Evolutionary conservation across 2,113 vertebrate genomes (phyloP), one percentile per base, ranked within the genome.

Genomic region (Saimiri boliviensis): DNA sequence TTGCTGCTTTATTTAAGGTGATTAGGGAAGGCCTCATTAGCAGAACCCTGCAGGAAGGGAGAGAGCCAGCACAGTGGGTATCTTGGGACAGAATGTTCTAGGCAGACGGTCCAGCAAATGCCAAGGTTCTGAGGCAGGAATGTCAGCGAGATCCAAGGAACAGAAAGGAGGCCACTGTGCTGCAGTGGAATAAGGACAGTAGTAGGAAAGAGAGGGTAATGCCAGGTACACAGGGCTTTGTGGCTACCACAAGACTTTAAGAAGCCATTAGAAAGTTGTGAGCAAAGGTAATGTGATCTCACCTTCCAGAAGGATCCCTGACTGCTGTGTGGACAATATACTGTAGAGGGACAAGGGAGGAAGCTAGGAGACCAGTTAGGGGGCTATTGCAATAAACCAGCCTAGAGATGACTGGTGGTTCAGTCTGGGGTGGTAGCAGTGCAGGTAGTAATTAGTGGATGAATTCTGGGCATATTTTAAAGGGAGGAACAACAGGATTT

Each of bases 401-500:
- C n/a, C 45, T 86, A 60, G 68, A 79, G 68, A 63, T 23, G 58
- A 91, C 21, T 14, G 9, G 45, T 42, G 58, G 73, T 47, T 92
- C 23, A 52, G 37, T 83, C 5, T 12, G 83, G 9, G 45, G 19
- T 14, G 32, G 37, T 7, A 40, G 20, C 66, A 91, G 47, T 21
- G 35, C 21, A 71, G 73, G 8, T 27, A 85, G 20, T 73, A 58
- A 47, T 60, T 37, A 66, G 37, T n/a, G n/a, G 52, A 47, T 63
- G 45, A 82, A 86, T 87, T 79, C 60, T 49, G 37, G 30, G 66
- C 73, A 40, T 45, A 76, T 54, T 49, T 81, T 71, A 95, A 82
- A 96, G 70, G 52, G 7, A 92, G n/a, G 91, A 88, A 84, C 45
- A 86, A 71, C 6, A 86, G 58, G 63, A 85, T 80, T 45, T 88